A percentile compares a stretch with the other conserved stretches of the same genome.
These are phyloP conservation scores for Tenthredo notha DNA, from an alignment of 2,888 invertebrate genomes.

Conservation along the genomic window DNA sequence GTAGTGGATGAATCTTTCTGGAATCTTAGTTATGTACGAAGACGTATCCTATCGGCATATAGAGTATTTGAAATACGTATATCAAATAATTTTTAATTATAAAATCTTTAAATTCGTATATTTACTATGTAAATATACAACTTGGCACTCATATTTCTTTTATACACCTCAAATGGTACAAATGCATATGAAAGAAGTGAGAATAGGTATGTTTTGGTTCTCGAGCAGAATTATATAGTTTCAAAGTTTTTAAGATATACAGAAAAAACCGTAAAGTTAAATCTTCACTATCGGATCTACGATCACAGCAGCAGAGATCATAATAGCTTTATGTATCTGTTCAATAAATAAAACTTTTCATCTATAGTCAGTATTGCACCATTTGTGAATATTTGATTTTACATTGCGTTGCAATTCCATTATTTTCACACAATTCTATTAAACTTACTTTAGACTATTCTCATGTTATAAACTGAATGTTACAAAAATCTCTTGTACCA, in stretches of 20 bases:
- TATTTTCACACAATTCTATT: constrained; percentile 1
- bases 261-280: no score
- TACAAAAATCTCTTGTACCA: neutral
- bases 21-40: constrained; percentile 26
- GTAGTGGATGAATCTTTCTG: neutral
- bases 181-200: neutral
- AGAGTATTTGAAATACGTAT: constrained; percentile 32
- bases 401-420: constrained; percentile 3
- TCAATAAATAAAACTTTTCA: constrained; percentile 12
- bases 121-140: constrained; percentile 30
- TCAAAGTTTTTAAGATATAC: neutral
- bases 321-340: neutral
- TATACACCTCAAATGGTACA: neutral
- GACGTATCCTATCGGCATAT: constrained; percentile 7
- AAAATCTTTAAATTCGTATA: neutral
- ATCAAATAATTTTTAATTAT: neutral
- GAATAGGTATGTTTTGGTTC: neutral
- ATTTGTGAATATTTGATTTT: constrained; percentile 5
- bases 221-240: neutral
- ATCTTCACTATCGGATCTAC: neutral
- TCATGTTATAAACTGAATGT: neutral
- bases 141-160: constrained; percentile 33
- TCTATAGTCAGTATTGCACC: constrained; percentile 37
- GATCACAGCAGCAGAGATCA: neutral
- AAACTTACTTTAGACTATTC: neutral